Base-by-base conservation (phyloP, 2,888 invertebrate genomes). In the Drosophila infuscata region DNA sequence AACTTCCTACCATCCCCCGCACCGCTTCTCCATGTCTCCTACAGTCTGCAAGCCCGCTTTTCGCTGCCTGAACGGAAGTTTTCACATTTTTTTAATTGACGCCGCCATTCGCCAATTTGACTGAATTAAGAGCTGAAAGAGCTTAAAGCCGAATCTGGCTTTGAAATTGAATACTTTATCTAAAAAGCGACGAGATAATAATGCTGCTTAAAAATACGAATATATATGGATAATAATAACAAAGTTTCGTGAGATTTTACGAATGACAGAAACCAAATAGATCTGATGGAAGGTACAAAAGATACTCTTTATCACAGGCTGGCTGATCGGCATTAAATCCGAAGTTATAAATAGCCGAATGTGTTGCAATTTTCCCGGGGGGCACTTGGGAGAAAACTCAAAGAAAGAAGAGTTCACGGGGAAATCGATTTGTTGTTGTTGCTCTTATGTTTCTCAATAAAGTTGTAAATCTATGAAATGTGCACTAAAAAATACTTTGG, bases 1-100 rank as follows among this genome's bases (percentile, higher is more conserved):
- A 36, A 32, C 38, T 20, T 5, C 1, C 25, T 12, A 12, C 25
- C 29, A 4, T 29, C 35, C 12, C 11, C 29, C 25, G 12, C 29
- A 4, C 11, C 9, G 7, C 12, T 12, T 25, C 25, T 35, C 5
- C 3, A 12, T 2, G 15, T 4, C n/a, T 9, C 8, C 30, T 5
- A 43, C 20, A 46, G 46, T 46, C 7, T 20, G 20, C 15, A 15
- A 17, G 20, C 20, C 15, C 3, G 46, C 46, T 15, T 46, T 46
- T 46, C 1, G n/a, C 12, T 48, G 11, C 12, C 57, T n/a, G 17
- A 36, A 29, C 59, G 46, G 56, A 73, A 61, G 63, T 81, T 63
- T 76, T 67, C 60, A 74, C 68, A 83, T 73, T 65, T 73, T 38
- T 76, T 73, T 80, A 81, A 81, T 83, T 83, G 70, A 43, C 57